A percentile compares a stretch with the other conserved stretches of the same genome.
Evolutionary conservation across 2,113 vertebrate genomes (phyloP).

Genomic region (Axis porcinus): DNA sequence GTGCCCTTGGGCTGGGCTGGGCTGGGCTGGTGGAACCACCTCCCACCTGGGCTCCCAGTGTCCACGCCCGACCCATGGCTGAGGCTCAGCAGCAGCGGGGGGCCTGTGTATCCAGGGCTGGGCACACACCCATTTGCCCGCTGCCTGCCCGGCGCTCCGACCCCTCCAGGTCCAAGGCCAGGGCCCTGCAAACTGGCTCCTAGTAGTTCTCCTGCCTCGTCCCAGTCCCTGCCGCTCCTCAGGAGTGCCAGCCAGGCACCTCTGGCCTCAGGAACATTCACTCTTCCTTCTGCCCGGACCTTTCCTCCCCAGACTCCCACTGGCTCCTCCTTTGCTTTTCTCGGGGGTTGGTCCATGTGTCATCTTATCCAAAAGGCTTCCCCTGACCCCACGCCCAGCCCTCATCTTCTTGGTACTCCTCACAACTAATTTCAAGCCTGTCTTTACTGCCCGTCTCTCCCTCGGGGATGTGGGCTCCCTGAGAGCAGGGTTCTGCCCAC

Average conservation of each 20-base stretch:
- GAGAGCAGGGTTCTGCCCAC: neutral
- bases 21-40: neutral
- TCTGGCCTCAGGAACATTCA: neutral
- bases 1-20: neutral
- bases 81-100: neutral
- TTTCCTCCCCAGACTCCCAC: neutral
- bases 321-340: neutral
- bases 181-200: neutral
- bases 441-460: neutral
- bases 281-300: neutral
- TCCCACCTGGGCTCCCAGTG: neutral
- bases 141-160: fast-evolving
- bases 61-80: too few relatives aligned
- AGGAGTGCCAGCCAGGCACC: fast-evolving
- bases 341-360: neutral
- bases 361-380: neutral
- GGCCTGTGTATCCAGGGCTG: neutral
- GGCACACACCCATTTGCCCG: neutral
- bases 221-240: neutral
- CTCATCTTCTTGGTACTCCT: neutral
- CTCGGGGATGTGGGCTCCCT: fast-evolving
- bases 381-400: neutral
- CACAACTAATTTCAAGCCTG: fast-evolving
- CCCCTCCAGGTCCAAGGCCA: neutral
- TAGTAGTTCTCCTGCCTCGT: too few relatives aligned